Base-by-base conservation (phyloP, 1,140 invertebrate species). In the Drosophila nigromelanica region DNA sequence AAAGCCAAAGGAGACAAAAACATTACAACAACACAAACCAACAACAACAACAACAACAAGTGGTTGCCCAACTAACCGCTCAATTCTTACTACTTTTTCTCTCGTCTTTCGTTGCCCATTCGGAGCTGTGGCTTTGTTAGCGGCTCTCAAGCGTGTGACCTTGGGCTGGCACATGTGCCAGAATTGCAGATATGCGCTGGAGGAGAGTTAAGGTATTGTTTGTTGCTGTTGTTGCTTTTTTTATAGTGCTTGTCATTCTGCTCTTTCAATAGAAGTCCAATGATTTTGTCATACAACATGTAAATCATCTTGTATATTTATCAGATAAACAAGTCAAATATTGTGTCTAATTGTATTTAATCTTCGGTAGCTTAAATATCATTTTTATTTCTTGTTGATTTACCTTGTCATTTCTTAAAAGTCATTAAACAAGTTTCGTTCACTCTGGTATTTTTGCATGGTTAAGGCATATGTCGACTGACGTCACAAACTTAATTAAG, bases 51-150 rank as follows among this genome's bases (percentile, higher is more conserved):
- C 76, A 67, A 85, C 81, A 86, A 81, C 82, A 86, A 86, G 82
- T 86, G 82, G 82, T 86, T 86, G 82, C 78, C 75, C 75, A 86
- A 86, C 81, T 87, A 75, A 64, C 78, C 61, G 67, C 63, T 77
- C 73, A 73, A 73, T 76, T 72, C 70, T 73, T 62, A 61, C 72
- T 33, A 64, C 70, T 74, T 73, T 78, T 81, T 54, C 42, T 39
- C 59, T 14, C 30, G 30, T 40, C n/a, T n/a, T 12, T 8, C 52
- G 43, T 27, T 7, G 39, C 5, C 35, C 45, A 48, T 8, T 47
- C 24, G 55, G 37, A 52, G 56, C 55, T 43, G 18, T 11, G 42
- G 35, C 69, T 61, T 61, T 43, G 45, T 33, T 61, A 30, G 42
- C 70, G 42, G 18, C 72, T 77, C 75, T 81, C 43, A 56, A 56